Conservation (phyloP, 2,888 invertebrate genomes). For the Prosapia bicincta region DNA sequence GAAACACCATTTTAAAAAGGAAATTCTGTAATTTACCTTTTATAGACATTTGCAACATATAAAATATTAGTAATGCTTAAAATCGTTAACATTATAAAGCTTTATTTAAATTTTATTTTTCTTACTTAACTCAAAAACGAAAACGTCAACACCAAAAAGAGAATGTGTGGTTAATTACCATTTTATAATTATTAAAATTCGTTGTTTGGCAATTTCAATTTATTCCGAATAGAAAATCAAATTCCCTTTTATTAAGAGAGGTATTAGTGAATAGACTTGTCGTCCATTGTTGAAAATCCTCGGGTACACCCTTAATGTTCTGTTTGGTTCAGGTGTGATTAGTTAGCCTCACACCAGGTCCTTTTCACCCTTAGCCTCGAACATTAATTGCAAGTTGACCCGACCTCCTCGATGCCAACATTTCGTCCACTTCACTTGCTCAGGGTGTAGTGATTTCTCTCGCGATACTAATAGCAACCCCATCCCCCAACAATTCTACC, state of each 20-base stretch:
- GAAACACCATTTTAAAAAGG: too few species aligned
- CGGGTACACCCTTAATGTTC: background rate
- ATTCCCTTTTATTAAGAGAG: background rate
- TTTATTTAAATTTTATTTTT: too few species aligned
- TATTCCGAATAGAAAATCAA: too few species aligned
- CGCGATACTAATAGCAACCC: background rate
- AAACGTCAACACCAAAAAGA: too few species aligned
- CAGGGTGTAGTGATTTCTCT: background rate
- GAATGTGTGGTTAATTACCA: too few species aligned
- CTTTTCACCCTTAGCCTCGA: background rate
- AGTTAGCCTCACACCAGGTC: background rate
- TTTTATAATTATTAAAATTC: too few species aligned
- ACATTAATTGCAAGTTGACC: background rate
- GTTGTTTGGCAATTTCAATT: too few species aligned
- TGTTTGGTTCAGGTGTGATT: background rate
- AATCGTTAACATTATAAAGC: too few species aligned
- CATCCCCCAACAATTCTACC: background rate
- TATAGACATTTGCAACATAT: too few species aligned
- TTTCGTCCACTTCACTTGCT: background rate
- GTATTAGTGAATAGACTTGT: background rate
- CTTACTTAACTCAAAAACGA: too few species aligned
- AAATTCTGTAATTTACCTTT: too few species aligned
- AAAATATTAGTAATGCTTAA: too few species aligned
- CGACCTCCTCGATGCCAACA: background rate
- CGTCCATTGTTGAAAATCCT: background rate